Conservation (phyloP, 2,113 vertebrate species). For the Castor canadensis region DNA sequence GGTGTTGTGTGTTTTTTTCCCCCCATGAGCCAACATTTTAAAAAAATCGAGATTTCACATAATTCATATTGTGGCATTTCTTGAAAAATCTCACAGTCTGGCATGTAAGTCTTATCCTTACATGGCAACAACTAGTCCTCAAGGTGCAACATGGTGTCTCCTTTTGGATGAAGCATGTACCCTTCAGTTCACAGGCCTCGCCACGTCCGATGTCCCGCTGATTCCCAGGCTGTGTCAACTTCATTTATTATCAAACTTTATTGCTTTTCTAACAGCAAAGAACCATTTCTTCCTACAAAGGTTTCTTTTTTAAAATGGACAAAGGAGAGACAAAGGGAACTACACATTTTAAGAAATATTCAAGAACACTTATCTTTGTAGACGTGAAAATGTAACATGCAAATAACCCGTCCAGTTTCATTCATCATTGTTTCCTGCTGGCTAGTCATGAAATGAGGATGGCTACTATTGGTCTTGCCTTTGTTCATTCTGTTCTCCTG, state of each 20-base stretch:
- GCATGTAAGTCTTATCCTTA: not conserved
- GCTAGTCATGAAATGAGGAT: not conserved
- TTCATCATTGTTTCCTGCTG: not conserved
- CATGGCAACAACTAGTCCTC: not conserved
- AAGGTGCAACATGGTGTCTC: not conserved
- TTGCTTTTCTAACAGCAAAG: not conserved
- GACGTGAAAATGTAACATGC: not conserved
- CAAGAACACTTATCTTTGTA: not conserved
- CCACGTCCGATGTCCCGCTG: accelerated
- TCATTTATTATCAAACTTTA: not conserved
- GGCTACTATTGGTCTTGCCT: not conserved
- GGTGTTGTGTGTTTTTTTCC: not conserved
- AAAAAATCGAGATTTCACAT: conserved; percentile 47
- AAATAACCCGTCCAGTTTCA: not conserved
- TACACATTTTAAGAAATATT: not conserved
- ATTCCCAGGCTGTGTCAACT: not conserved
- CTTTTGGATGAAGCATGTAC: not conserved
- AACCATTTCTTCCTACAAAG: not conserved
- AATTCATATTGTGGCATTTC: conserved; percentile 59
- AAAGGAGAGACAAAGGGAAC: not conserved
- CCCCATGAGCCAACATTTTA: conserved; percentile 55
- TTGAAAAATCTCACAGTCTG: conserved; percentile 57
- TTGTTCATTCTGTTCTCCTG: not conserved
- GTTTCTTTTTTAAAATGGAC: not conserved
- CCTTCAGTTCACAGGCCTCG: not conserved